phyloP scores from a whole-genome alignment of 2,888 invertebrate genomes.

The Lasius fuliginosus region DNA sequence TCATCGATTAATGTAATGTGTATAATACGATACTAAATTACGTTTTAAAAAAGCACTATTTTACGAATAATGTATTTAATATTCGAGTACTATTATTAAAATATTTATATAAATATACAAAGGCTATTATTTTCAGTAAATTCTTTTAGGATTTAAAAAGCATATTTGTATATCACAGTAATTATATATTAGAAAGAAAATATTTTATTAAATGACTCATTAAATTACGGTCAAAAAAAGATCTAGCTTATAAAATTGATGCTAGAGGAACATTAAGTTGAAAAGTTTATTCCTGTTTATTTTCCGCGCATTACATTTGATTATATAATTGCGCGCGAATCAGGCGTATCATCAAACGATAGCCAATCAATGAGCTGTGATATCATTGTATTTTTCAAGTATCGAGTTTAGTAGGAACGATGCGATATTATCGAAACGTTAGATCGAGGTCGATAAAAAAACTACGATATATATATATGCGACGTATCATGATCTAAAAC shows the following conservation, averaged over 20 bases:
- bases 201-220: not conserved
- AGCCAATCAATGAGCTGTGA: not conserved
- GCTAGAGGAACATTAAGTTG: not conserved
- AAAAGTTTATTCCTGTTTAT: not conserved
- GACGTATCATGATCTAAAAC: not conserved
- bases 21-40: not conserved
- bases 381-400: not conserved
- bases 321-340: slow-evolving; percentile 12
- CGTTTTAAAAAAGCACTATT: not conserved
- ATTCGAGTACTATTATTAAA: not conserved
- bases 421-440: not conserved
- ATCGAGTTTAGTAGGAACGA: not conserved
- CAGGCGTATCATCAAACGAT: not conserved
- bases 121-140: not conserved
- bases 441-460: not conserved
- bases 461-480: not conserved
- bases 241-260: not conserved
- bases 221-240: not conserved
- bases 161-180: not conserved
- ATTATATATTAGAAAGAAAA: not conserved
- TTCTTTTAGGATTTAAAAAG: not conserved
- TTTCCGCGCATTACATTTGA: not conserved
- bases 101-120: slow-evolving; percentile 9
- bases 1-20: not conserved
- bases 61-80: not conserved